Evolutionary conservation across 2,888 invertebrate species (phyloP).

Genomic region (Chironomus riparius): DNA sequence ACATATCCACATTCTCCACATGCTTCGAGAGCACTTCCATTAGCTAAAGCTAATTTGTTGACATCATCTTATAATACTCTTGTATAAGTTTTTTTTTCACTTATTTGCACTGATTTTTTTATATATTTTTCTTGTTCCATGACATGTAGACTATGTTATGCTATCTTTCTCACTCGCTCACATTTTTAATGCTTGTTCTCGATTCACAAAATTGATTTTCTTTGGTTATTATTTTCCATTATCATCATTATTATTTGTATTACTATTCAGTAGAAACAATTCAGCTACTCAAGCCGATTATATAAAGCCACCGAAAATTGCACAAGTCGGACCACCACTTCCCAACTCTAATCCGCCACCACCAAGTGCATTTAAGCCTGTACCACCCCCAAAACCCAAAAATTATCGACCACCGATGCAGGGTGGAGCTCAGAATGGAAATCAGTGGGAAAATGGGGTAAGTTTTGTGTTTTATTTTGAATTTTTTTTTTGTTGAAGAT

Average conservation of each 20-base stretch:
- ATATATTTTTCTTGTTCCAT: neutral
- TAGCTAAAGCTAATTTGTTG: constrained; percentile 13
- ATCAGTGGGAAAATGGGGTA: constrained; percentile 48
- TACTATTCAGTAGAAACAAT: constrained; percentile 46
- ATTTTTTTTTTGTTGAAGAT: no score
- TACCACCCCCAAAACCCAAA: constrained; percentile 88
- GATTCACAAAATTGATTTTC: constrained; percentile 9
- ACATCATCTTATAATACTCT: constrained; percentile 21
- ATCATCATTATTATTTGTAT: neutral
- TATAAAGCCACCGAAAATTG: constrained; percentile 42
- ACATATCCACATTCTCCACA: constrained; percentile 2
- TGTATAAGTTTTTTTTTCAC: neutral
- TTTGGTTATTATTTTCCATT: constrained; percentile 6
- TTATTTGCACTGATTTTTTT: neutral
- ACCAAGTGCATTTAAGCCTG: constrained; percentile 64
- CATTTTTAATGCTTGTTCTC: neutral
- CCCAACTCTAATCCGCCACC: constrained; percentile 34
- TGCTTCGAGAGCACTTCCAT: neutral
- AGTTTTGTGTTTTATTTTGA: no score
- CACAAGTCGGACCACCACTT: constrained; percentile 33
- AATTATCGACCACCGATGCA: constrained; percentile 73
- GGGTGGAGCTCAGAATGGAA: constrained; percentile 30
- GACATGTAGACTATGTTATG: no score
- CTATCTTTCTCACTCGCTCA: no score
- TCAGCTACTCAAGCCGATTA: constrained; percentile 55